These are phyloP conservation scores for Drosophila helvetica DNA, from an alignment of 2,888 invertebrate species.

Conservation along the genomic window DNA sequence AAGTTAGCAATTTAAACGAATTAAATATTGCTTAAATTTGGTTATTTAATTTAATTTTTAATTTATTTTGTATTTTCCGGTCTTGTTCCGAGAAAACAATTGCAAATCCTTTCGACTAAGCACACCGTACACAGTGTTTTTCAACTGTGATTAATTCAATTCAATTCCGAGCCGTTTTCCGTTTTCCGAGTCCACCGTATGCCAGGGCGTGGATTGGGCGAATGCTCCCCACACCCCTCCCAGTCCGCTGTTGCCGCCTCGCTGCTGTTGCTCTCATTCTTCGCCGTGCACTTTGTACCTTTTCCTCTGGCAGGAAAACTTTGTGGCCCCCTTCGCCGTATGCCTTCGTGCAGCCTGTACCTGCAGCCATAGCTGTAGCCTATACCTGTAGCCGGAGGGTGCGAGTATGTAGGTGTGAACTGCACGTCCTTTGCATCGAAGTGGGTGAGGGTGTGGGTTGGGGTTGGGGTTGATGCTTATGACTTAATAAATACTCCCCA, in stretches of 20 bases:
- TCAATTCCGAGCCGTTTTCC: too few relatives aligned
- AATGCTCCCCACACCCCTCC: neutral
- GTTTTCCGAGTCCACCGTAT: too few relatives aligned
- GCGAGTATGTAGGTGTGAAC: conserved; percentile 54
- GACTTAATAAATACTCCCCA: conserved; percentile 75
- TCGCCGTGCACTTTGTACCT: neutral
- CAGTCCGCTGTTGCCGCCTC: too few relatives aligned
- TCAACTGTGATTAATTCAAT: too few relatives aligned
- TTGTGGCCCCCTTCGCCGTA: conserved; percentile 1
- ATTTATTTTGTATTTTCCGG: too few relatives aligned
- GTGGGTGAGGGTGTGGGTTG: conserved; percentile 1
- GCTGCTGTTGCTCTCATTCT: neutral
- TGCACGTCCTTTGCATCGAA: conserved; percentile 46
- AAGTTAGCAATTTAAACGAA: too few relatives aligned
- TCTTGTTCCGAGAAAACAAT: too few relatives aligned
- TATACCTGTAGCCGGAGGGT: neutral
- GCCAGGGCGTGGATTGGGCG: too few relatives aligned
- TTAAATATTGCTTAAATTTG: too few relatives aligned
- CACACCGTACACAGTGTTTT: too few relatives aligned
- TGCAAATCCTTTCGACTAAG: too few relatives aligned
- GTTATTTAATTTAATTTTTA: too few relatives aligned
- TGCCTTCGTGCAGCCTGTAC: neutral
- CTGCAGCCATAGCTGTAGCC: neutral
- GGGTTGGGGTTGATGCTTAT: conserved; percentile 54
- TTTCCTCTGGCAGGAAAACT: neutral